phyloP scores from a whole-genome alignment of 92 coral and sea anemone species.

The Meandrina meandrites region DNA sequence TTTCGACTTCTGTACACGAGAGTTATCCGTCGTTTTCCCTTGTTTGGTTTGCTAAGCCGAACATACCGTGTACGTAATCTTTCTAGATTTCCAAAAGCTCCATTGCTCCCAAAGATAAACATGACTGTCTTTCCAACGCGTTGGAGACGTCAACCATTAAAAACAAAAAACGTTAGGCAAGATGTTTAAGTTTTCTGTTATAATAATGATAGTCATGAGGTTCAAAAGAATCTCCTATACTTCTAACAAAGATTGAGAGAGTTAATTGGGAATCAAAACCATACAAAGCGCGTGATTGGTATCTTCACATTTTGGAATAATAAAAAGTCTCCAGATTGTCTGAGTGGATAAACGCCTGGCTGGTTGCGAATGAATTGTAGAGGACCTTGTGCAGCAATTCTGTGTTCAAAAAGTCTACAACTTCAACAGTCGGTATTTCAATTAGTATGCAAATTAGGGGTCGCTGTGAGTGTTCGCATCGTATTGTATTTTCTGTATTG shows the following conservation, averaged over 20 bases:
- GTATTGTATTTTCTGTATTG: neutral
- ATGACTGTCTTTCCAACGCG: neutral
- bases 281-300: neutral
- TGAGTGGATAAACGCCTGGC: neutral
- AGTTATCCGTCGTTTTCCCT: neutral
- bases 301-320: neutral
- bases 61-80: neutral
- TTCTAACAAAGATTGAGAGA: neutral
- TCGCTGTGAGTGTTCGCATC: neutral
- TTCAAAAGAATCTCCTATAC: neutral
- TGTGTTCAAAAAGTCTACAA: neutral
- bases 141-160: neutral
- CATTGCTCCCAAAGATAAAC: neutral
- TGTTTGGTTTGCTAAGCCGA: neutral
- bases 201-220: neutral
- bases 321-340: neutral
- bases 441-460: constrained; percentile 21
- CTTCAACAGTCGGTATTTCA: neutral
- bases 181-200: neutral
- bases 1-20: neutral
- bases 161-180: neutral
- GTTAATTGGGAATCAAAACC: neutral
- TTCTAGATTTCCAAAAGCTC: neutral
- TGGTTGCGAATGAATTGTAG: neutral
- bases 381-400: neutral